Percentiles rank a stretch among this genome's conserved stretches.
phyloP scores from a whole-genome alignment of 2,113 vertebrate species.

The Serilophus lunatus region DNA sequence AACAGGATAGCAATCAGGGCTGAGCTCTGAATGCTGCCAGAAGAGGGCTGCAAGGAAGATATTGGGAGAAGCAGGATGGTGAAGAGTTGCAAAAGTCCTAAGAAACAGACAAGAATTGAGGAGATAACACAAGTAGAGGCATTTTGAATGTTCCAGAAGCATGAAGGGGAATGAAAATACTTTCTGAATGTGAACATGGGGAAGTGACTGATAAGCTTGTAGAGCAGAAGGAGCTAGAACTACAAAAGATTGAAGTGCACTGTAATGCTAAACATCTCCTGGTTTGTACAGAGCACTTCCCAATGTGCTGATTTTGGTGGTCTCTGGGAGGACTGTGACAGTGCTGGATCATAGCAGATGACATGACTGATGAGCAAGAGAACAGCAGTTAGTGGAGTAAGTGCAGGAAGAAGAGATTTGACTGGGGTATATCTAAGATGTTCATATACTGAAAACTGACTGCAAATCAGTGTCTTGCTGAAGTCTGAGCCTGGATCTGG shows the following conservation, averaged over 20 bases:
- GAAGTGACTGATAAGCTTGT: neutral
- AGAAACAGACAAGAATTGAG: neutral
- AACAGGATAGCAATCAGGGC: neutral
- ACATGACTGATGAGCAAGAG: neutral
- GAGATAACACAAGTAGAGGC: neutral
- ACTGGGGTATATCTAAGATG: neutral
- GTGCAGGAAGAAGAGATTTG: neutral
- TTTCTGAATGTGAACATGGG: accelerated
- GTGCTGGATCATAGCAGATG: neutral
- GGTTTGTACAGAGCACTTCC: neutral
- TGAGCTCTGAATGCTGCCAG: neutral
- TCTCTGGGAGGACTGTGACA: neutral
- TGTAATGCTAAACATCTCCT: neutral
- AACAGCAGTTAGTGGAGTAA: neutral
- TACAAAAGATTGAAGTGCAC: neutral
- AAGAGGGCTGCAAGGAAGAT: neutral
- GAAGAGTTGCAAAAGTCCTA: neutral
- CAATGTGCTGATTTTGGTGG: neutral
- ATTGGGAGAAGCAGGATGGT: neutral
- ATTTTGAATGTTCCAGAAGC: neutral
- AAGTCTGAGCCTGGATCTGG: neutral
- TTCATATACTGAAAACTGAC: neutral
- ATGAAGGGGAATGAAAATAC: neutral
- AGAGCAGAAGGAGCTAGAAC: neutral
- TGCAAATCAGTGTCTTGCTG: neutral